These are phyloP conservation scores for Apeltes quadracus DNA, from an alignment of 2,113 vertebrate species.

Conservation along the genomic window DNA sequence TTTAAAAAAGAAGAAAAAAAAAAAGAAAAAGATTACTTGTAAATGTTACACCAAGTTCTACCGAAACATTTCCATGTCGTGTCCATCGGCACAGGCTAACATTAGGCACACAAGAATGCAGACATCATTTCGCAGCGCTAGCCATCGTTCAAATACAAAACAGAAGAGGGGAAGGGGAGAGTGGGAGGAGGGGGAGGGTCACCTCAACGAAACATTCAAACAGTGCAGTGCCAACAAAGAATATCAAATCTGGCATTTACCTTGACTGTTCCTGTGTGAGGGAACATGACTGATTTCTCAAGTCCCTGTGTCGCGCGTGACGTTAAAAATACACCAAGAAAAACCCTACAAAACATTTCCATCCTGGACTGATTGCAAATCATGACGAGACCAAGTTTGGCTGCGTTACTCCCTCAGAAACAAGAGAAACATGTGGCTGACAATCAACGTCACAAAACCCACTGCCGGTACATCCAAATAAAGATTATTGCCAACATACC, in stretches of 20 bases:
- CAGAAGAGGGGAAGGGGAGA: slow-evolving; percentile 28
- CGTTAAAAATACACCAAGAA: slow-evolving; percentile 50
- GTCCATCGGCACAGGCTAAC: slow-evolving; percentile 70
- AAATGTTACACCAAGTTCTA: slow-evolving; percentile 78
- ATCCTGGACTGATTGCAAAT: slow-evolving; percentile 44
- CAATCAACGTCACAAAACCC: slow-evolving; percentile 56
- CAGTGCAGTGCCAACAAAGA: slow-evolving; percentile 46
- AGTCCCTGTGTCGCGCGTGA: slow-evolving; percentile 37
- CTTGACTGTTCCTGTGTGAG: slow-evolving; percentile 11
- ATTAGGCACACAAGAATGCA: slow-evolving; percentile 80
- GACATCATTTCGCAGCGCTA: slow-evolving; percentile 65
- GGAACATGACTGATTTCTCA: slow-evolving; percentile 27
- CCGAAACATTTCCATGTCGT: slow-evolving; percentile 68
- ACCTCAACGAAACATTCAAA: slow-evolving; percentile 51
- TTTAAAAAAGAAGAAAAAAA: slow-evolving; percentile 57
- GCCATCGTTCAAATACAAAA: slow-evolving; percentile 64
- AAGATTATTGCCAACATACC: slow-evolving; percentile 58
- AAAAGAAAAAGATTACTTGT: slow-evolving; percentile 65
- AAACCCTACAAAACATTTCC: slow-evolving; percentile 28
- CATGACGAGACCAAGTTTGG: slow-evolving; percentile 41
- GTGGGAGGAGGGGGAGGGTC: slow-evolving; percentile 7
- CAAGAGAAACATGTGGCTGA: slow-evolving; percentile 29
- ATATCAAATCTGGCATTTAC: slow-evolving; percentile 43
- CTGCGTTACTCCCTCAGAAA: slow-evolving; percentile 37
- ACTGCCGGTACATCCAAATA: slow-evolving; percentile 36